Evolutionary conservation across 2,797 vertebrate genomes (phyloP), one percentile per base, ranked within the genome.

Genomic region (Denticeps clupeoides): DNA sequence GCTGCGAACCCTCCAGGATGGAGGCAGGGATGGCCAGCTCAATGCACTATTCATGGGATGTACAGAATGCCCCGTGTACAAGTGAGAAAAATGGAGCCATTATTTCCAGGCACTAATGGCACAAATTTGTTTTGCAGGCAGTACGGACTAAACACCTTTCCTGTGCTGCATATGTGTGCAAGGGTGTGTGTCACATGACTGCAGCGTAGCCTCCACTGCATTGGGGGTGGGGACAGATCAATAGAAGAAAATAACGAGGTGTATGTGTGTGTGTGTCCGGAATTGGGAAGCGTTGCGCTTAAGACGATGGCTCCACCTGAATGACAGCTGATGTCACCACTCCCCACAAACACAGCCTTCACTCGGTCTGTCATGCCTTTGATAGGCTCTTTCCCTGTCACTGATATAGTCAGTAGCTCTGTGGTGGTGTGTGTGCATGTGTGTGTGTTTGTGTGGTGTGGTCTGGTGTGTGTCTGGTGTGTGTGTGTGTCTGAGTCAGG

Each of bases 11-110:
- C 49, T 48, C 35, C 31, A 70, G 68, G 69, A 73, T 62, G 45
- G 24, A 27, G 37, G 53, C 40, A 59, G 46, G 40, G 45, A 46
- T 70, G 68, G 62, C 51, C 4, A 43, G 59, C 60, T 79, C 77
- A 75, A 76, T 79, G 59, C 71, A 77, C 72, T 79, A 78, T 78
- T 81, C 70, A 79, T 58, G 52, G n/a, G 55, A 40, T 51, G 49
- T 72, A 77, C 78, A 73, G 64, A 69, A 63, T 58, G 32, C 55
- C 57, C 46, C 59, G 63, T 62, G 61, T 53, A 42, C 67, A 71
- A 68, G 70, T 71, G 74, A 73, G 62, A 55, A 65, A 35, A 53
- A 45, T 48, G 69, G 72, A 69, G 69, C 72, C 70, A 71, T 79
- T 78, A 77, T 73, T 70, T 66, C 51, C 44, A n/a, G 47, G 56